These are phyloP conservation scores for Strix uralensis DNA, from an alignment of 2,113 vertebrate species.

Conservation along the genomic window DNA sequence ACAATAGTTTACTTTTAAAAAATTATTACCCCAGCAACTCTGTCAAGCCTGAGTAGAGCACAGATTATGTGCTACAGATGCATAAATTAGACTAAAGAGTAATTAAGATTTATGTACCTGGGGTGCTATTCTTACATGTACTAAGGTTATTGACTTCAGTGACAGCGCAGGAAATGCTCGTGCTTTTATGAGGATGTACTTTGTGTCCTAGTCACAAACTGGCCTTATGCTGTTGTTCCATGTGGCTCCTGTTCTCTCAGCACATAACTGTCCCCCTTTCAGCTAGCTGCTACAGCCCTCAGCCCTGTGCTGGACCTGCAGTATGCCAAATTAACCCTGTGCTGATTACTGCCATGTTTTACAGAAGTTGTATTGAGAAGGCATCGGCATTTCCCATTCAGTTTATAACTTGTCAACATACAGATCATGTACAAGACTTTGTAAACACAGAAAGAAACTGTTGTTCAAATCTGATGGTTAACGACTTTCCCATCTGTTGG, in stretches of 20 bases:
- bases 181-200: background rate
- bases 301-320: background rate
- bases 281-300: background rate
- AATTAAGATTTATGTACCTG: background rate
- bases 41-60: background rate
- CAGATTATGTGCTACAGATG: background rate
- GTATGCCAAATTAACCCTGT: background rate
- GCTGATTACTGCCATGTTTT: background rate
- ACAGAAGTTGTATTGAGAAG: background rate
- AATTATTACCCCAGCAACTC: background rate
- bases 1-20: background rate
- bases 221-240: background rate
- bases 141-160: background rate
- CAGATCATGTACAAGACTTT: background rate
- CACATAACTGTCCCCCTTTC: background rate
- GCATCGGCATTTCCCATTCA: background rate
- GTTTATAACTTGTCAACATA: background rate
- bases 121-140: background rate
- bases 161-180: background rate
- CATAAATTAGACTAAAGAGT: background rate
- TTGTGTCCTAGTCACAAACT: background rate
- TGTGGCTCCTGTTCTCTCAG: background rate
- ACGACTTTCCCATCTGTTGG: constrained; percentile 63
- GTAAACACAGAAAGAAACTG: constrained; percentile 50
- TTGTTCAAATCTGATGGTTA: constrained; percentile 11